Percentiles rank a stretch among this genome's conserved stretches.
Evolutionary conservation across 1,140 invertebrate genomes (phyloP).

Genomic region (Drosophila seguyi): DNA sequence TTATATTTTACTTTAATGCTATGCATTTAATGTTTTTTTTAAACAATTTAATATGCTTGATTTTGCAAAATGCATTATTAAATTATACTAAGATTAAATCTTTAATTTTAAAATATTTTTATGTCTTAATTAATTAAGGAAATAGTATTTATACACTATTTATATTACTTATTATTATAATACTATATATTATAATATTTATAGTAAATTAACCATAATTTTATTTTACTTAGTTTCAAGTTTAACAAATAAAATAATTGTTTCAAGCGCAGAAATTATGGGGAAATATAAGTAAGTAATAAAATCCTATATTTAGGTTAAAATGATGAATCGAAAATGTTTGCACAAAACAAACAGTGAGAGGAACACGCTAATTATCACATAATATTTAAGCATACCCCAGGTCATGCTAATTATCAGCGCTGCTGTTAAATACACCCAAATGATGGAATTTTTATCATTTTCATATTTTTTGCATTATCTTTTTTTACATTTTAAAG

Average conservation of each 20-base stretch:
- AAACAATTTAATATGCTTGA: no score
- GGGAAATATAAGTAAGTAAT: background rate
- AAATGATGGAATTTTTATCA: constrained; percentile 15
- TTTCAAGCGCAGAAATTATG: background rate
- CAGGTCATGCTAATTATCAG: constrained; percentile 22
- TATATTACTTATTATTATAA: no score
- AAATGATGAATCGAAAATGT: constrained; percentile 1
- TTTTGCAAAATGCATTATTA: no score
- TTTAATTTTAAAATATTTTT: no score
- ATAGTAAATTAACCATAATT: background rate
- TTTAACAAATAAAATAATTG: background rate
- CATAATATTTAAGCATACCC: constrained; percentile 25
- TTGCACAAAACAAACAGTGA: constrained; percentile 15
- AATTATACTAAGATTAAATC: no score
- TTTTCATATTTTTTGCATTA: constrained; percentile 6
- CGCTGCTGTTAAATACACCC: background rate
- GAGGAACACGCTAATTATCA: constrained; percentile 21
- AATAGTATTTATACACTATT: background rate
- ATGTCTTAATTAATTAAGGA: no score
- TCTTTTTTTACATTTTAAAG: constrained; percentile 7
- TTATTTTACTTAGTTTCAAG: background rate
- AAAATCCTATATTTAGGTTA: constrained; percentile 1
- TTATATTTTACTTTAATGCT: no score
- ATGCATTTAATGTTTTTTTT: no score
- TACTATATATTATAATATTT: background rate